Evolutionary conservation across 2,888 invertebrate species (phyloP).

Genomic region (Dione juno): DNA sequence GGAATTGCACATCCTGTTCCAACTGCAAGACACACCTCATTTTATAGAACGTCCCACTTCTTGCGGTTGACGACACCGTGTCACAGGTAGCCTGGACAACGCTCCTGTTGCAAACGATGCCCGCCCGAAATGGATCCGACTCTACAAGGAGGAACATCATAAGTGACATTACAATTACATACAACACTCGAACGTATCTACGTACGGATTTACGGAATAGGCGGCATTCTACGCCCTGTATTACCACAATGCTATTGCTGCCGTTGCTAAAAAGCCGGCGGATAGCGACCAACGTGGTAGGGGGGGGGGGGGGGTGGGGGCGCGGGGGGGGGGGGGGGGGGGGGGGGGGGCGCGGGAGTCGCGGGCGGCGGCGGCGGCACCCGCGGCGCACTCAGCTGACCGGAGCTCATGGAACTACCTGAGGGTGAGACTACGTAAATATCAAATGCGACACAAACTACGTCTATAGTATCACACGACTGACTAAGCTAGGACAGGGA

Average conservation of each 20-base stretch:
- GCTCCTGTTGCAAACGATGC: neutral
- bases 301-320: constrained; percentile 6
- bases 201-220: too few relatives aligned
- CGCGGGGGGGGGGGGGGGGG: neutral
- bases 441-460: too few relatives aligned
- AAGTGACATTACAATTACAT: neutral
- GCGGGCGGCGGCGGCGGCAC: neutral
- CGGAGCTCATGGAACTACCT: neutral
- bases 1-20: constrained; percentile 4
- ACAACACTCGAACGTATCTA: too few relatives aligned
- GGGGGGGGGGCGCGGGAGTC: neutral
- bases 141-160: neutral
- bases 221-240: neutral
- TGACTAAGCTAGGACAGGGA: too few relatives aligned
- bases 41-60: neutral
- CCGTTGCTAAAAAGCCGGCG: constrained; percentile 24
- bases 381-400: neutral
- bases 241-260: constrained; percentile 27
- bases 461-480: too few relatives aligned
- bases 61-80: neutral
- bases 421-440: too few relatives aligned
- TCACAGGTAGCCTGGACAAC: neutral
- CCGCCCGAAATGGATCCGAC: neutral
- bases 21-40: neutral
- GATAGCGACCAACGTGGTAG: constrained; percentile 26